Conservation (phyloP, 2,113 vertebrate species). For the Melanocharis versteri region DNA sequence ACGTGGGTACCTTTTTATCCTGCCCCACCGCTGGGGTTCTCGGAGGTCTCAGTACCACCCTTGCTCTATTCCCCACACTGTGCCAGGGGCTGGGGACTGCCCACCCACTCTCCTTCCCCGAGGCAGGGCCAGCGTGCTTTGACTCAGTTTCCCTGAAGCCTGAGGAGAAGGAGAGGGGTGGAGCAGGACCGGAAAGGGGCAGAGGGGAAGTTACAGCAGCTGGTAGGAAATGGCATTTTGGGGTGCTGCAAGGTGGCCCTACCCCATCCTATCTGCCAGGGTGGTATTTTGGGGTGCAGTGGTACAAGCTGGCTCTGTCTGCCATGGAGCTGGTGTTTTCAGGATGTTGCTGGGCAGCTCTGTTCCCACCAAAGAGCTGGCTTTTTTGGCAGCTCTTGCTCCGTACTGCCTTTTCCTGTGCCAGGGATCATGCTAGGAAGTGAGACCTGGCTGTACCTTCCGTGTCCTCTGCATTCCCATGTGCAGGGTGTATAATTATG, state of each 20-base stretch:
- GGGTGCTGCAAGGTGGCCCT: background rate
- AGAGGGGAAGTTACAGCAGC: conserved; percentile 16
- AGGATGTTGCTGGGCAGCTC: background rate
- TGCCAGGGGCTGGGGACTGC: background rate
- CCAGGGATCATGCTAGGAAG: background rate
- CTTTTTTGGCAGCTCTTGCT: background rate
- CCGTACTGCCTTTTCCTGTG: background rate
- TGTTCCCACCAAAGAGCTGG: background rate
- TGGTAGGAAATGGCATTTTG: background rate
- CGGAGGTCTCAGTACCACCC: background rate
- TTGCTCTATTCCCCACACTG: accelerated
- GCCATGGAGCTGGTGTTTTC: background rate
- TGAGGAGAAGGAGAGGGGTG: background rate
- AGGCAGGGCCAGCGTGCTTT: background rate
- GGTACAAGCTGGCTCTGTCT: background rate
- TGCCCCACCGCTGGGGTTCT: accelerated
- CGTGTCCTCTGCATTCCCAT: background rate
- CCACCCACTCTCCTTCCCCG: accelerated
- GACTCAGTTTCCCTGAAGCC: background rate
- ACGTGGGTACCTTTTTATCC: background rate
- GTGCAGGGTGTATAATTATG: background rate
- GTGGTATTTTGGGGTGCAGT: background rate
- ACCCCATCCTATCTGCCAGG: background rate
- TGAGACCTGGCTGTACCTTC: background rate
- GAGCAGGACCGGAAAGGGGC: background rate